Conservation (phyloP, 2,113 vertebrate species). For the Solea senegalensis region DNA sequence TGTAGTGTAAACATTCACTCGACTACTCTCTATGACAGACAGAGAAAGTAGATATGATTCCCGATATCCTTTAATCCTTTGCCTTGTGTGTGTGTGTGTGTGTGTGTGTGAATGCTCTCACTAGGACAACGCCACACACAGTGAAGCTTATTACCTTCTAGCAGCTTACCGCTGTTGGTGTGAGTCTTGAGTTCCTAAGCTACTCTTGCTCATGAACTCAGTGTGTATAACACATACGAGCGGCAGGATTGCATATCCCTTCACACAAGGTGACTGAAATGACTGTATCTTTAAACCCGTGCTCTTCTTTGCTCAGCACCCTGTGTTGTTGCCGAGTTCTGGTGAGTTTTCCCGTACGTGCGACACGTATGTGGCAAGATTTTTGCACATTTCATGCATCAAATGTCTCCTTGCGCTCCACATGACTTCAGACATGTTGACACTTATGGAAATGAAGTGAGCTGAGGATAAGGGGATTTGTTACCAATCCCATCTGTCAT, state of each 20-base stretch:
- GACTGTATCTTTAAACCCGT: conserved; percentile 48
- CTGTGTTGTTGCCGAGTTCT: conserved; percentile 20
- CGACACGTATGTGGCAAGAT: conserved; percentile 8
- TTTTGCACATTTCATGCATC: conserved; percentile 27
- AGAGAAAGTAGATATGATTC: conserved; percentile 19
- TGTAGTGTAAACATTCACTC: conserved; percentile 4
- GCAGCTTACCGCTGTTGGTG: conserved; percentile 19
- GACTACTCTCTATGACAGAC: background rate
- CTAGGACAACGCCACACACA: conserved; percentile 45
- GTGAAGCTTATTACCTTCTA: conserved; percentile 42
- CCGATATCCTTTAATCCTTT: conserved; percentile 41
- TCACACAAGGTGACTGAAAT: conserved; percentile 20
- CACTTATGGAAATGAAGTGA: conserved; percentile 74
- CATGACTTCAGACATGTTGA: conserved; percentile 52
- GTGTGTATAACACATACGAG: conserved; percentile 1
- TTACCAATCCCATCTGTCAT: conserved; percentile 75
- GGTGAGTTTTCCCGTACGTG: conserved; percentile 5
- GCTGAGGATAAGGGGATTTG: conserved; percentile 74
- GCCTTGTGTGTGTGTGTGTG: conserved; percentile 21
- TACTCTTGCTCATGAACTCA: background rate
- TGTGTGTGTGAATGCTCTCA: conserved; percentile 32
- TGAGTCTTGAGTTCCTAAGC: conserved; percentile 15
- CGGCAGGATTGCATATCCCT: conserved; percentile 32
- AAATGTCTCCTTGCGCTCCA: conserved; percentile 29
- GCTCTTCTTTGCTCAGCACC: conserved; percentile 8